These are phyloP conservation scores for Erebia palarica DNA, from an alignment of 2,888 invertebrate species.

Conservation along the genomic window DNA sequence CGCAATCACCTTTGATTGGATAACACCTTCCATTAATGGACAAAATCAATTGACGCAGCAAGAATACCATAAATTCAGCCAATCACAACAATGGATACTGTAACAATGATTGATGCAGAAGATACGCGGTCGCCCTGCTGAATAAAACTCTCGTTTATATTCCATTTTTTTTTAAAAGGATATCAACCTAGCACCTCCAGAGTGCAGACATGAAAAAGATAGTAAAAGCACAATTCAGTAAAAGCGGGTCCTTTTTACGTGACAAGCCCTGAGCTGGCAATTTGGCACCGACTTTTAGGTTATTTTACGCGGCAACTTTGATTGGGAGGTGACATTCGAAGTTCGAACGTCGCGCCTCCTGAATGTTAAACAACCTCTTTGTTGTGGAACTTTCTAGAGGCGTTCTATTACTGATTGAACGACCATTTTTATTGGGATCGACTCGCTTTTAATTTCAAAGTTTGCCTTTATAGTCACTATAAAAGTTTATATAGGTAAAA, in stretches of 20 bases:
- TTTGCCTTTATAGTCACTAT: conserved; percentile 26
- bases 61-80: no score
- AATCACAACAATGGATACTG: no score
- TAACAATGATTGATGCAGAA: no score
- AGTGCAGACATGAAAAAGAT: conserved; percentile 37
- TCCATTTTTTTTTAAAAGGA: no score
- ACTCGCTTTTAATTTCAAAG: conserved; percentile 34
- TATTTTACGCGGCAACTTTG: conserved; percentile 55
- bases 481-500: conserved; percentile 16
- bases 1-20: no score
- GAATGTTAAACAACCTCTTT: conserved; percentile 57
- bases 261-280: conserved; percentile 49
- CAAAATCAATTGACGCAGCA: no score
- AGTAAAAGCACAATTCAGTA: conserved; percentile 1
- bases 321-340: conserved; percentile 53
- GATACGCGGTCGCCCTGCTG: no score
- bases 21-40: no score
- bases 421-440: conserved; percentile 53
- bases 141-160: no score
- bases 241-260: conserved; percentile 39
- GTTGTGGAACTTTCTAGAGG: conserved; percentile 47
- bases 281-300: conserved; percentile 47
- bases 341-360: conserved; percentile 53
- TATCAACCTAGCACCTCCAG: conserved; percentile 17
- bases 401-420: conserved; percentile 56